phyloP scores from a whole-genome alignment of 2,888 invertebrate species.

The Orchesellides sinensis region DNA sequence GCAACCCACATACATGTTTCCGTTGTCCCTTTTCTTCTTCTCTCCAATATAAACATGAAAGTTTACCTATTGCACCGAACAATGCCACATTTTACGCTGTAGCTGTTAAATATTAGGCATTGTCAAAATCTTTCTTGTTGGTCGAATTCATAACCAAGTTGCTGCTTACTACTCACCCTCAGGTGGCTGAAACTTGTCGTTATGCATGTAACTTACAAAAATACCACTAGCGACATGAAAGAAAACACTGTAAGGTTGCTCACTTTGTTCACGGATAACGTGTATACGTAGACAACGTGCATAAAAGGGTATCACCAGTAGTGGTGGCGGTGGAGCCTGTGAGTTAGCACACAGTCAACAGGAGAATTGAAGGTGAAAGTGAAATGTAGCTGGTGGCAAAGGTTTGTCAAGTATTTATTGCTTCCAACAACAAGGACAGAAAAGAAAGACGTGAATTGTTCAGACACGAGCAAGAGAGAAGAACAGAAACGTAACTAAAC shows the following conservation, averaged over 20 bases:
- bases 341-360: constrained; percentile 15
- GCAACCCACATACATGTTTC: not conserved
- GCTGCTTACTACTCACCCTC: constrained; percentile 30
- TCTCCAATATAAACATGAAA: constrained; percentile 22
- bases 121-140: not conserved
- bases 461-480: not conserved
- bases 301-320: not conserved
- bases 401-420: constrained; percentile 66
- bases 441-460: constrained; percentile 34
- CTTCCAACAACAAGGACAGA: constrained; percentile 40
- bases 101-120: constrained; percentile 25
- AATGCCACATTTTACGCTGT: not conserved
- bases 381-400: constrained; percentile 62
- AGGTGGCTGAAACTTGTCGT: constrained; percentile 46
- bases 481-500: constrained; percentile 11
- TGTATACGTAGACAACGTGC: no score
- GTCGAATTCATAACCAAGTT: not conserved
- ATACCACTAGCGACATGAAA: not conserved
- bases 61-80: constrained; percentile 4
- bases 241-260: not conserved
- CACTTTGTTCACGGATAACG: not conserved
- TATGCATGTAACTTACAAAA: not conserved
- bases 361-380: constrained; percentile 65
- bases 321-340: not conserved
- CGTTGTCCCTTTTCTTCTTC: constrained; percentile 3